Conservation (phyloP, 1,140 invertebrate species). For the Trachymyrmex cornetzi region DNA sequence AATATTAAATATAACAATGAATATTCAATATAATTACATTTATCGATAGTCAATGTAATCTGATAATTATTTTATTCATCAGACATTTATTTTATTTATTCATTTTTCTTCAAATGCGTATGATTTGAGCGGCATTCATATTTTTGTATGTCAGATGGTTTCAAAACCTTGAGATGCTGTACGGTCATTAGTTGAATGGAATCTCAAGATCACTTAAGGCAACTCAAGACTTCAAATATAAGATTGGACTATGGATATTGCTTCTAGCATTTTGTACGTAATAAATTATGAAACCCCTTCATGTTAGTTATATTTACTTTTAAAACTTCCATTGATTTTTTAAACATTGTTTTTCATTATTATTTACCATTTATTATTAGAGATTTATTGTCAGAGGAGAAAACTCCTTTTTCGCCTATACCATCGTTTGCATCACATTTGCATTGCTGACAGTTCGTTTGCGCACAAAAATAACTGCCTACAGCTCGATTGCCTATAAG, state of each 20-base stretch:
- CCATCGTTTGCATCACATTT: no score
- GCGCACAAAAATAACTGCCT: no score
- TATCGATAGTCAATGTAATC: background rate
- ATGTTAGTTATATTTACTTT: background rate
- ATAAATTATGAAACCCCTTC: background rate
- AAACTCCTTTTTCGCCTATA: no score
- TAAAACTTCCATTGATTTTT: background rate
- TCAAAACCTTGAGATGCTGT: background rate
- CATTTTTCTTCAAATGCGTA: background rate
- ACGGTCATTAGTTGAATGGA: background rate
- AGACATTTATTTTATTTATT: background rate
- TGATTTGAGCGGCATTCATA: background rate
- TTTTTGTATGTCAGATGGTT: background rate
- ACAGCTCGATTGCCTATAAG: no score
- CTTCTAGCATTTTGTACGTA: background rate
- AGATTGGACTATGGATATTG: background rate
- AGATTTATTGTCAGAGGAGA: background rate
- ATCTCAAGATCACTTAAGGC: slow-evolving; percentile 15
- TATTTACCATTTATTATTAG: background rate
- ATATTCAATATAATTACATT: background rate
- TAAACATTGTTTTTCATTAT: background rate
- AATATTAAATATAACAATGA: background rate
- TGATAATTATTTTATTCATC: background rate
- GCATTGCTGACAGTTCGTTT: no score
- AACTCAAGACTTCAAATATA: background rate